Evolutionary conservation across 2,113 vertebrate species (phyloP).

Genomic region (Pyrgilauda ruficollis): DNA sequence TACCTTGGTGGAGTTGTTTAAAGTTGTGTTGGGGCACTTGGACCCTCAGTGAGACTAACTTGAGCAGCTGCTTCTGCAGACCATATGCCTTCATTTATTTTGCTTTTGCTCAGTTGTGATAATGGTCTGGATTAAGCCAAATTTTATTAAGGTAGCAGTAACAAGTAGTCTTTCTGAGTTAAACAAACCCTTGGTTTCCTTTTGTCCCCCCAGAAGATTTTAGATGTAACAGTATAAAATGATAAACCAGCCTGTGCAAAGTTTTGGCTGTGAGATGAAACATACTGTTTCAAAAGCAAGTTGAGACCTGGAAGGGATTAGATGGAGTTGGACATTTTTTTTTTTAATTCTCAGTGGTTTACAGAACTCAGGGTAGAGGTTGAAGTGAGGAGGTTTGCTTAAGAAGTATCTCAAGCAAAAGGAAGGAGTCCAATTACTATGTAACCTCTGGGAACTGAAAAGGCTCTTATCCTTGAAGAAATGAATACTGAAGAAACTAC

Average conservation of each 20-base stretch:
- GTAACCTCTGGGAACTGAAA: background rate
- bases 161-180: background rate
- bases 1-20: background rate
- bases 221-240: background rate
- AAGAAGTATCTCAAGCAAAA: background rate
- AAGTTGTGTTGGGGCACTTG: background rate
- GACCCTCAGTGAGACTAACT: background rate
- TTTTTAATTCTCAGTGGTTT: background rate
- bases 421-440: background rate
- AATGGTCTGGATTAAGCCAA: background rate
- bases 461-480: background rate
- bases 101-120: background rate
- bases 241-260: background rate
- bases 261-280: background rate
- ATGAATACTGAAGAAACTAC: background rate
- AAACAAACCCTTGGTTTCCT: background rate
- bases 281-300: background rate
- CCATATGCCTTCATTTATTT: background rate
- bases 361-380: background rate
- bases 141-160: background rate
- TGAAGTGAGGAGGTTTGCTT: background rate
- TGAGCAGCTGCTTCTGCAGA: background rate
- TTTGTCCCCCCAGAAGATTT: background rate
- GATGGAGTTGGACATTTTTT: accelerated
- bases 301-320: background rate